Evolutionary conservation across 2,888 invertebrate species (phyloP), one percentile per base, ranked within the genome.

Genomic region (Troides helena): DNA sequence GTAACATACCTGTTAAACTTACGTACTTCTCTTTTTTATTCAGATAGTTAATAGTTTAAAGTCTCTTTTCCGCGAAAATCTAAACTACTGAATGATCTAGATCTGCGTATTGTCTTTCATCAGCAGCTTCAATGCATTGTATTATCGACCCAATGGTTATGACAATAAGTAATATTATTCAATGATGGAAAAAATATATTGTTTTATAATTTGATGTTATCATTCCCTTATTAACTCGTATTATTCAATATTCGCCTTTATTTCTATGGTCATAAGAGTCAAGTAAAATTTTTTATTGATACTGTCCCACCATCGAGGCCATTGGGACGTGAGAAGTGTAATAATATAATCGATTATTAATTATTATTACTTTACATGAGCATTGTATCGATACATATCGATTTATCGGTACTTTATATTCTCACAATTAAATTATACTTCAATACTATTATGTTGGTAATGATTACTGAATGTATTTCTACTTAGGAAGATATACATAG

Each of bases 271-370:
- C 1, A 23, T 69, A 69, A 53, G 57, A 62, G 58, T 59, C 23
- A 69, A 39, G 50, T 30, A n/a, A 58, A 50, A 63, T 43, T 53
- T 21, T n/a, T 64, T 21, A 30, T 61, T 61, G 23, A 50, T 25
- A 46, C 53, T 23, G 18, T 30, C 56, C 25, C 64, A 70, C 72
- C 75, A 74, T 74, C 68, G 74, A 64, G 74, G 71, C 70, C 72
- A 73, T 69, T 73, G 72, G 74, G 68, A 74, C 77, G 76, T 76
- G 76, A 77, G 76, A 75, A 73, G 69, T 67, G 68, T 74, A 71
- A 67, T 71, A 73, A 73, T 71, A 74, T 43, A 60, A 63, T 67
- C 64, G 60, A 70, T 70, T 65, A 67, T 61, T 67, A 64, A 53
- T 67, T 64, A 70, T 67, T 67, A 67, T 67, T 64, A 63, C 18